Conservation (phyloP, 1,140 invertebrate species). For the Piezodorus guildinii region DNA sequence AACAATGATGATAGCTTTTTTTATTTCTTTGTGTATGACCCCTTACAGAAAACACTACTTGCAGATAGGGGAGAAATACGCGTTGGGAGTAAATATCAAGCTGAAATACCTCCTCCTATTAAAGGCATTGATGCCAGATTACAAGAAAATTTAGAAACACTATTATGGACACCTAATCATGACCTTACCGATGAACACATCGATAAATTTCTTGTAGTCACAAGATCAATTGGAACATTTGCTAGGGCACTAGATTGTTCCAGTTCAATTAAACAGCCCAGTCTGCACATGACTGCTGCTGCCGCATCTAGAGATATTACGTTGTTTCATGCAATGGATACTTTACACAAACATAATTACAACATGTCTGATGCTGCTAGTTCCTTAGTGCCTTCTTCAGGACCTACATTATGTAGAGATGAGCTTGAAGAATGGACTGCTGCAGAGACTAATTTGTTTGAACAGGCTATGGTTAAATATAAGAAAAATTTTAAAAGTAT, state of each 20-base stretch:
- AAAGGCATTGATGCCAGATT: constrained; percentile 62
- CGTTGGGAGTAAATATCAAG: constrained; percentile 92
- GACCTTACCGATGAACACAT: constrained; percentile 87
- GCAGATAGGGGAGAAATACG: constrained; percentile 95
- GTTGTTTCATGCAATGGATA: constrained; percentile 96
- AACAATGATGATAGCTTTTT: constrained; percentile 98
- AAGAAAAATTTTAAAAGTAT: constrained; percentile 99
- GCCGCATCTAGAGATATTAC: constrained; percentile 25
- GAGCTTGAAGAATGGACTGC: constrained; percentile 99
- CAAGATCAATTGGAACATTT: constrained; percentile 40
- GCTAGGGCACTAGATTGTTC: neutral
- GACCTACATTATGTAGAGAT: constrained; percentile 93
- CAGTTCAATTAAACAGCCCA: neutral
- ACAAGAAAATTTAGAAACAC: constrained; percentile 71
- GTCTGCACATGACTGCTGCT: neutral
- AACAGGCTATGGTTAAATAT: constrained; percentile 97
- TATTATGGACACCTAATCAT: constrained; percentile 89
- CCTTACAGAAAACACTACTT: constrained; percentile 92
- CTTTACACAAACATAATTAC: constrained; percentile 85
- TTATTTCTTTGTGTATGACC: constrained; percentile 98
- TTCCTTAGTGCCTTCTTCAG: constrained; percentile 86
- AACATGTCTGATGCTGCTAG: constrained; percentile 83
- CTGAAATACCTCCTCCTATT: constrained; percentile 65
- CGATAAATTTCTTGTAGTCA: constrained; percentile 96
- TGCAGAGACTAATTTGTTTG: constrained; percentile 96